Evolutionary conservation across 2,888 invertebrate species (phyloP), one percentile per base, ranked within the genome.

Genomic region (Leptarthrus brevirostris): DNA sequence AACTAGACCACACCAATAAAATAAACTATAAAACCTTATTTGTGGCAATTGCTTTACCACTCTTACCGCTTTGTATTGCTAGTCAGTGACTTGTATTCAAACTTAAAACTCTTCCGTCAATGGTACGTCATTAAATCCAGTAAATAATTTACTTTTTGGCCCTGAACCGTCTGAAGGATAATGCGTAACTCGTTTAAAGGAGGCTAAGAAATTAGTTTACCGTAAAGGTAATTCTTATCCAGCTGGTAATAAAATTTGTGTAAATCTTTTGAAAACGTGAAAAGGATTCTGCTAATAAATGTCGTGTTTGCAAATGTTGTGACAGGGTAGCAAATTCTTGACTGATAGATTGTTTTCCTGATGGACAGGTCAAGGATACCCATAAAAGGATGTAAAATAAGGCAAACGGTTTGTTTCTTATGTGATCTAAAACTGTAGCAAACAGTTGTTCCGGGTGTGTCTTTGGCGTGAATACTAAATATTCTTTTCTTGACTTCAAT

Each of bases 1-100:
- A 61, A 44, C 4, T 61, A 61, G 40, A 61, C 61, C 61, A 40
- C 61, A 61, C 20, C 36, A 61, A 30, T 61, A 61, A 61, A 61
- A 20, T n/a, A 36, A 36, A 61, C 14, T n/a, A 14, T 6, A 6
- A 47, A 30, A 5, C 8, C 47, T n/a, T 5, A 47, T n/a, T n/a
- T n/a, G n/a, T n/a, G n/a, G n/a, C n/a, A n/a, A n/a, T n/a, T n/a
- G n/a, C n/a, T n/a, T n/a, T n/a, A n/a, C n/a, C 30, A n/a, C n/a
- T n/a, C n/a, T n/a, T n/a, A n/a, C n/a, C n/a, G n/a, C n/a, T n/a
- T n/a, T n/a, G n/a, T n/a, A n/a, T n/a, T n/a, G n/a, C n/a, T n/a
- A n/a, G n/a, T n/a, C n/a, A n/a, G n/a, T n/a, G n/a, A n/a, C n/a
- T n/a, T n/a, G n/a, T n/a, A n/a, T n/a, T n/a, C n/a, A n/a, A n/a